A percentile compares a stretch with the other conserved stretches of the same genome.
Evolutionary conservation across 1,140 invertebrate genomes (phyloP).

Genomic region (Monochamus saltuarius): DNA sequence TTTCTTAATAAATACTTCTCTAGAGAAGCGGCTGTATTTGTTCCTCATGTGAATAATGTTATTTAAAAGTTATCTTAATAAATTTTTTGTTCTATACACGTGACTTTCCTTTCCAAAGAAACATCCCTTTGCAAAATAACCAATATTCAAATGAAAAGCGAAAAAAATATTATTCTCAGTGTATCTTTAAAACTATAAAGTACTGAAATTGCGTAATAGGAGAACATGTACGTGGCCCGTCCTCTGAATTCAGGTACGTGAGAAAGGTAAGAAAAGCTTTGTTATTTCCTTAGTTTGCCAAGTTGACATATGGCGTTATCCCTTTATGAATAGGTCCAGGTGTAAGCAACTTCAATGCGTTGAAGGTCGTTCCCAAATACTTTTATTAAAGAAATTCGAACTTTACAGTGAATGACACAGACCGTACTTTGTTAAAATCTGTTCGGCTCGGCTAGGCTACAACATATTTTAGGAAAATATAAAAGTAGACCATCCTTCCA

Average conservation of each 20-base stretch:
- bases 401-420: background rate
- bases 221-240: background rate
- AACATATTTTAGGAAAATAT: background rate
- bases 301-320: slow-evolving; percentile 12
- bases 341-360: slow-evolving; percentile 7
- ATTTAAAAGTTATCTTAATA: slow-evolving; percentile 50
- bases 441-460: background rate
- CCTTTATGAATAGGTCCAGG: slow-evolving; percentile 8
- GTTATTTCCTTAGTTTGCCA: slow-evolving; percentile 2
- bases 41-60: slow-evolving; percentile 51
- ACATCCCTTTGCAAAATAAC: background rate
- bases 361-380: background rate
- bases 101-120: slow-evolving; percentile 20
- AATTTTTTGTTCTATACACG: slow-evolving; percentile 45
- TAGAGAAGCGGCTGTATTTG: slow-evolving; percentile 51
- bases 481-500: background rate
- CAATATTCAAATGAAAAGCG: background rate
- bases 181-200: background rate
- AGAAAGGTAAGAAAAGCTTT: slow-evolving; percentile 13
- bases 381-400: background rate
- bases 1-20: slow-evolving; percentile 46
- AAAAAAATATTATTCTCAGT: background rate
- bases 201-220: background rate
- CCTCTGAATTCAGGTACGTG: background rate
- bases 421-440: background rate